Base-by-base conservation (phyloP, 2,888 invertebrate species). In the Pterostichus niger region DNA sequence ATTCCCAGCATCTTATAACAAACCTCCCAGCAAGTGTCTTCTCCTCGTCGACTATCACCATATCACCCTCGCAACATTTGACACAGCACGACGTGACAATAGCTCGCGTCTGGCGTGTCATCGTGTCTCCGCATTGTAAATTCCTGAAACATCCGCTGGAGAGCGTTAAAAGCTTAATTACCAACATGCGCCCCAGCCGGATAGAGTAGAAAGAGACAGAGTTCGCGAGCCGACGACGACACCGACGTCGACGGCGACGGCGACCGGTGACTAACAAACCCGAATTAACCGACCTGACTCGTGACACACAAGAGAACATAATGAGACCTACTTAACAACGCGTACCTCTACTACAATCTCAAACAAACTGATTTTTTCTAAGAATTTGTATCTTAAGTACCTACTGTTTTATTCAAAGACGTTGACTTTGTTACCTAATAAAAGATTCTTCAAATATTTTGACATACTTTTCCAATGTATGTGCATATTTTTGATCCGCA, bases 161-260 rank as follows among this genome's bases (percentile, higher is more conserved):
- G 64, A 64, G 61, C 64, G 79, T 79, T 79, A 79, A 79, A 79
- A 79, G 79, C 61, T 46, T 79, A 79, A 79, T 79, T 79, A 61
- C 61, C 79, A 61, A 79, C 79, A 78, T 59, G 78, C 56, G 54
- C 54, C 54, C 24, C 40, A 9, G 5, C 40, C 49, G 4, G 49
- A 2, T 4, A 11, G 46, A 46, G 46, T 9, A 10, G n/a, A 49
- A 10, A 49, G 49, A 13, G 49, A 49, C n/a, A 11, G 40, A 6
- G 40, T 9, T 40, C 0, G 40, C 40, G 6, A 6, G 40, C 6
- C 40, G 40, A 24, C 24, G 24, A 24, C 24, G 24, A 24, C 24
- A 24, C 24, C 24, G 24, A 24, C 24, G 24, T 24, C 24, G 24
- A 24, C 24, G n/a, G n/a, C n/a, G n/a, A n/a, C 24, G 24, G 24